Evolutionary conservation across 1,140 invertebrate genomes (phyloP), one percentile per base, ranked within the genome.

Genomic region (Homarus americanus): DNA sequence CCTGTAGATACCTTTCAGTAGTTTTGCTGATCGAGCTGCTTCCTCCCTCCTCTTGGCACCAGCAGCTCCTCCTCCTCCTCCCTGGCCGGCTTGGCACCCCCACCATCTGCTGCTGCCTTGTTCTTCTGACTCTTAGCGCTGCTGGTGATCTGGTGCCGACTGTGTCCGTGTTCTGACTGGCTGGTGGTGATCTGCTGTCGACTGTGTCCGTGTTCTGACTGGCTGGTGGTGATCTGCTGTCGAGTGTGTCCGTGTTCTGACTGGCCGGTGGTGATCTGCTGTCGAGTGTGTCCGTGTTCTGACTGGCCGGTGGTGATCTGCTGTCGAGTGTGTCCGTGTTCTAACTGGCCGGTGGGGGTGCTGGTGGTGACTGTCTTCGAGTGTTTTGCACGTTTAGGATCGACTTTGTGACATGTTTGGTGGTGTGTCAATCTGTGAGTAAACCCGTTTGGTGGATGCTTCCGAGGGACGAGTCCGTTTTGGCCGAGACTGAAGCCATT

Each of bases 1-100:
- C 58, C 41, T 69, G 82, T 66, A 69, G 63, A 72, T 72, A 20
- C 82, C 58, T 34, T 69, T 72, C 58, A 84, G 44, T 69, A 32
- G 63, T 41, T 69, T 84, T 15, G 28, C 20, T 44, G 66, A 72
- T 17, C 28, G 63, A 40, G 63, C n/a, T 63, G 5, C 36, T 84
- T 69, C n/a, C 24, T 49, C 44, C 17, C 53, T 58, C 20, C 53
- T 58, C 24, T 7, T 58, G 53, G 53, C 53, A 58, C 1, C n/a
- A 49, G 5, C 44, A 49, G 44, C 44, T 49, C 44, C 44, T 49
- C 44, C 44, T 49, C 5, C n/a, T 28, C 4, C 3, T 0, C 63
- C 12, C 1, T 32, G n/a, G 63, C 63, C 9, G n/a, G 3, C 28
- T 69, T 12, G n/a, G 7, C 63, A 69, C 2, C 28, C 3, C 63